These are phyloP conservation scores for Poeciliopsis occidentalis DNA, from an alignment of 2,113 vertebrate genomes.

Conservation along the genomic window DNA sequence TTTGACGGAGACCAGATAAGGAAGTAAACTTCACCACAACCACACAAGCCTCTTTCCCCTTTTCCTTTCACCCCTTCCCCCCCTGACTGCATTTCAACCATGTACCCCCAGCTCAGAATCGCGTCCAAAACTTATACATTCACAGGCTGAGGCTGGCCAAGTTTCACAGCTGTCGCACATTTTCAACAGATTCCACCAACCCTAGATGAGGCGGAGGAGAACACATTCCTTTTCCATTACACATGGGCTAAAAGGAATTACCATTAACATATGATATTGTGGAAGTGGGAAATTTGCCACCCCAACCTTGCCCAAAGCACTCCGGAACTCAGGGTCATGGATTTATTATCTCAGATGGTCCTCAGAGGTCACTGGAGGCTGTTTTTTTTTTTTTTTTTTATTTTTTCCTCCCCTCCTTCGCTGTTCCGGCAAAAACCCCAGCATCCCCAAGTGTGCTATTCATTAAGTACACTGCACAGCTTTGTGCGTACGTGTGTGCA, in stretches of 20 bases:
- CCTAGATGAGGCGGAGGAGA: conserved; percentile 89
- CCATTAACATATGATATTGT: conserved; percentile 97
- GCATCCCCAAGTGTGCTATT: conserved; percentile 82
- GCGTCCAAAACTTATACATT: conserved; percentile 87
- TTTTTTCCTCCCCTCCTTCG: neutral
- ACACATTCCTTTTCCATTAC: conserved; percentile 96
- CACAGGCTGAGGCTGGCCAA: conserved; percentile 85
- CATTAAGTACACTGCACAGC: conserved; percentile 79
- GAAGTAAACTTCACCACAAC: conserved; percentile 33
- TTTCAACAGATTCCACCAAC: conserved; percentile 97
- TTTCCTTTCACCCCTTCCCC: conserved; percentile 2
- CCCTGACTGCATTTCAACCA: conserved; percentile 23
- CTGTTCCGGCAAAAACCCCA: conserved; percentile 67
- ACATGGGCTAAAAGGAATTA: conserved; percentile 94
- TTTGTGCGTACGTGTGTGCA: conserved; percentile 35
- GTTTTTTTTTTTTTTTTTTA: neutral
- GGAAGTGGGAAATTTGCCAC: conserved; percentile 95
- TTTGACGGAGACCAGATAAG: neutral
- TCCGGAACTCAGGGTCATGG: conserved; percentile 89
- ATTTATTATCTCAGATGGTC: conserved; percentile 91
- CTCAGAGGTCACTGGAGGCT: conserved; percentile 80
- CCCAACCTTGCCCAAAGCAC: conserved; percentile 91
- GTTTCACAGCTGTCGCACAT: conserved; percentile 96
- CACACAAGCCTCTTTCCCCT: conserved; percentile 30
- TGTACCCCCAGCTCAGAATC: conserved; percentile 70